These are phyloP conservation scores for Platyscapa corneri DNA, from an alignment of 1,140 invertebrate species.

Conservation along the genomic window DNA sequence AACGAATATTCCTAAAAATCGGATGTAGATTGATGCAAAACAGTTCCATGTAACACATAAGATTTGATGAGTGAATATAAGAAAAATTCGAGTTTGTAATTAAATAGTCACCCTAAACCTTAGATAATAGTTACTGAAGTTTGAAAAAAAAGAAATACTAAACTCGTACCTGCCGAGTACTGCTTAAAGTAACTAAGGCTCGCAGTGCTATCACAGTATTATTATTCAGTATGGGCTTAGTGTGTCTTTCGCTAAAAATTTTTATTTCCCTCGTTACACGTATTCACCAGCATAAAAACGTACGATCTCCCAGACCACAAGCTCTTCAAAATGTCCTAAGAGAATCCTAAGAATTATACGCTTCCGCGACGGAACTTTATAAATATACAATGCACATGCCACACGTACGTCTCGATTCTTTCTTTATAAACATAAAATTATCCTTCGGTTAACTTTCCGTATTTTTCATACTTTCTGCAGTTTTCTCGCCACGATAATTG, in stretches of 20 bases:
- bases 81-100: not conserved
- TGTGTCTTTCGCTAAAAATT: conserved; percentile 35
- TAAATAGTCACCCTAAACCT: conserved; percentile 34
- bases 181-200: conserved; percentile 52
- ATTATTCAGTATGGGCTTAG: conserved; percentile 45
- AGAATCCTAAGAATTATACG: not conserved
- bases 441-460: not conserved
- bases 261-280: conserved; percentile 8
- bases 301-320: not conserved
- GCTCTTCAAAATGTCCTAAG: conserved; percentile 30
- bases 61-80: not conserved
- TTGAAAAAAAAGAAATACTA: conserved; percentile 45
- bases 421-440: conserved; percentile 26
- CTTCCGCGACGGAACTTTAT: conserved; percentile 18
- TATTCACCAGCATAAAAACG: conserved; percentile 8
- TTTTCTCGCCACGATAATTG: not conserved
- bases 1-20: not conserved
- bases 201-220: conserved; percentile 54
- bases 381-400: conserved; percentile 17
- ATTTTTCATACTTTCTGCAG: conserved; percentile 18
- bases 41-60: not conserved
- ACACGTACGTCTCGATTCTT: conserved; percentile 29
- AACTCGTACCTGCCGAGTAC: conserved; percentile 52
- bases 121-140: conserved; percentile 24
- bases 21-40: not conserved